Evolutionary conservation across 1,140 invertebrate species (phyloP), one percentile per base, ranked within the genome.

Genomic region (Drosophila kurseongensis): DNA sequence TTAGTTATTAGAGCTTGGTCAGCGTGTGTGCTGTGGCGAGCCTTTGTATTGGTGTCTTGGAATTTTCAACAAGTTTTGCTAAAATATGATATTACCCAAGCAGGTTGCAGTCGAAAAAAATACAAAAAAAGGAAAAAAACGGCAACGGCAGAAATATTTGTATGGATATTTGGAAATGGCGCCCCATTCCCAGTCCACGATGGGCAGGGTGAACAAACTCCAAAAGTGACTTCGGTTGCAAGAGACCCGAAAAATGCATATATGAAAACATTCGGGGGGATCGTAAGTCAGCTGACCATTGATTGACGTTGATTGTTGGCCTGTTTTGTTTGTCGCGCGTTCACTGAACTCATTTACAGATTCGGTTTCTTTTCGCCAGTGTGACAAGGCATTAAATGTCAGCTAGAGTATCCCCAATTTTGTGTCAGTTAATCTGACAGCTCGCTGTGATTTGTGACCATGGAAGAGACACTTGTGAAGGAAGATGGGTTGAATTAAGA

Each of bases 51-150:
- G 76, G 47, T 78, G 57, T 48, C 51, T 71, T 72, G 76, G 75
- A 78, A 78, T 81, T 86, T 86, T 80, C 75, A 86, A 81, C 82
- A 75, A 86, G 82, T 86, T 85, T 86, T 78, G 78, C 79, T 86
- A 86, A 86, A 86, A 85, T 81, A 85, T 85, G 82, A 85, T 85
- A 80, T 85, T 86, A 85, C 82, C 78, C 74, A 81, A 85, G 82
- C 82, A 85, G 82, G 82, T 86, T 85, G 82, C 54, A 72, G 72
- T 51, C 60, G 29, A 71, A 63, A 55, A 58, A 29, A 54, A 54
- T n/a, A 61, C 57, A 52, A 42, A 61, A 44, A 62, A 36, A 42
- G 23, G 16, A 5, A 7, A 56, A 18, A 47, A 47, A 45, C 23
- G 36, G 38, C 40, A 48, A 35, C 35, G 42, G 45, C 38, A 51